phyloP scores from a whole-genome alignment of 2,888 invertebrate species.

The Ptychoptera albimana region DNA sequence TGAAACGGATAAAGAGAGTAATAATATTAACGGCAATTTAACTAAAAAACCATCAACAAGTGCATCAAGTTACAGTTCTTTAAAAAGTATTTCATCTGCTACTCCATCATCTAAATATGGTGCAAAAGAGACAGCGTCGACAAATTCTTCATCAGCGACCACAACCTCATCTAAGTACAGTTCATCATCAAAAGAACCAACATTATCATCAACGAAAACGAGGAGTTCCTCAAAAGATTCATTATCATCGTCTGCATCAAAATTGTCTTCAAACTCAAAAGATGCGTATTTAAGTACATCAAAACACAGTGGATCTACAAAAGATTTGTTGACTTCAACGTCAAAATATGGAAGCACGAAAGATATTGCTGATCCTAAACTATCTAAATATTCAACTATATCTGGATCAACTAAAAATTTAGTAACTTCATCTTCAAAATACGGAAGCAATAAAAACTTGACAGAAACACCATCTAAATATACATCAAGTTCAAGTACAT shows the following conservation, averaged over 20 bases:
- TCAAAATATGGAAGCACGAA: conserved; percentile 1
- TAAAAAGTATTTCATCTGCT: too few species aligned
- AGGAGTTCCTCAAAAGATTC: too few species aligned
- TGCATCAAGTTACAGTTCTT: too few species aligned
- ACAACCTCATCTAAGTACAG: neutral
- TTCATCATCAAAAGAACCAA: conserved; percentile 10
- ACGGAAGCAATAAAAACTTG: too few species aligned
- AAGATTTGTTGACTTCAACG: neutral
- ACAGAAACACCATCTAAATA: conserved; percentile 14
- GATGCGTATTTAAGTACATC: too few species aligned
- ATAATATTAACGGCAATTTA: too few species aligned
- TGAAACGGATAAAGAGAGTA: neutral
- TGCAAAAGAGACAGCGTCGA: neutral
- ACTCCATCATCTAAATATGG: neutral
- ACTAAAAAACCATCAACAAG: too few species aligned
- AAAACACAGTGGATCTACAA: neutral
- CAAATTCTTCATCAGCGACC: neutral
- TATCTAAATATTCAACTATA: neutral
- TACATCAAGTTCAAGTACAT: conserved; percentile 1
- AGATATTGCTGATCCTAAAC: neutral
- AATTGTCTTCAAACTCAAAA: too few species aligned
- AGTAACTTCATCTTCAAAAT: too few species aligned
- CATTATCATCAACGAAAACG: conserved; percentile 10
- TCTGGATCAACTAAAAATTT: neutral
- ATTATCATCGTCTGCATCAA: too few species aligned